These are phyloP conservation scores for Alosa alosa DNA, from an alignment of 2,113 vertebrate genomes.

Conservation along the genomic window DNA sequence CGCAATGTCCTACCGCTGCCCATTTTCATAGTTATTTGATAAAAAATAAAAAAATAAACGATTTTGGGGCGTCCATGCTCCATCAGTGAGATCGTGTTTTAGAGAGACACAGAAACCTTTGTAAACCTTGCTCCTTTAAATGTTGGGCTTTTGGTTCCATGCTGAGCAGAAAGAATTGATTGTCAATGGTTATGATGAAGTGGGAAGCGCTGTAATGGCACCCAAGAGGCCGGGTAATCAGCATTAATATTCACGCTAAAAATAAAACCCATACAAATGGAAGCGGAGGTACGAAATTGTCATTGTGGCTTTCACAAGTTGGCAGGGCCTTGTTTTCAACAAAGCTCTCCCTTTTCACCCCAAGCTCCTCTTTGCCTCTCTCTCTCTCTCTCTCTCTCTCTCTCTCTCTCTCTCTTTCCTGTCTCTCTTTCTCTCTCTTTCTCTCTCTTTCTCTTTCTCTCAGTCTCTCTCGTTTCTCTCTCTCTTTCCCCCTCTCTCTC, in stretches of 20 bases:
- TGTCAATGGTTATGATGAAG: constrained; percentile 72
- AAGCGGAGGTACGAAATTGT: constrained; percentile 68
- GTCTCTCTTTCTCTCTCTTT: constrained; percentile 34
- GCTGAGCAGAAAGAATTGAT: constrained; percentile 72
- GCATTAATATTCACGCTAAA: constrained; percentile 77
- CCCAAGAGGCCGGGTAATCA: constrained; percentile 68
- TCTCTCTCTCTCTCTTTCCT: neutral
- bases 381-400: neutral
- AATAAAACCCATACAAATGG: constrained; percentile 70
- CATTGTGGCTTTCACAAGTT: constrained; percentile 60
- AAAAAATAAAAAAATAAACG: neutral
- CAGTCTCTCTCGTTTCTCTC: neutral
- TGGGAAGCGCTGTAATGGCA: constrained; percentile 65
- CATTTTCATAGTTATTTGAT: neutral
- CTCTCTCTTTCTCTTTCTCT: constrained; percentile 39
- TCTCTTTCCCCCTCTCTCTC: neutral
- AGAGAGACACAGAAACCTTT: neutral
- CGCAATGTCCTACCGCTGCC: too few species aligned
- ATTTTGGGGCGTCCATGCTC: too few species aligned
- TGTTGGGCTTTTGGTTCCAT: constrained; percentile 63
- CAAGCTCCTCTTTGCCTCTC: neutral
- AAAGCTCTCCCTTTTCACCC: constrained; percentile 44
- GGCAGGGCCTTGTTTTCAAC: constrained; percentile 53
- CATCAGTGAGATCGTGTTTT: neutral
- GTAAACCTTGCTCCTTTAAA: constrained; percentile 57